Evolutionary conservation across 1,140 invertebrate species (phyloP), one percentile per base, ranked within the genome.

Genomic region (Drosophila eugracilis): DNA sequence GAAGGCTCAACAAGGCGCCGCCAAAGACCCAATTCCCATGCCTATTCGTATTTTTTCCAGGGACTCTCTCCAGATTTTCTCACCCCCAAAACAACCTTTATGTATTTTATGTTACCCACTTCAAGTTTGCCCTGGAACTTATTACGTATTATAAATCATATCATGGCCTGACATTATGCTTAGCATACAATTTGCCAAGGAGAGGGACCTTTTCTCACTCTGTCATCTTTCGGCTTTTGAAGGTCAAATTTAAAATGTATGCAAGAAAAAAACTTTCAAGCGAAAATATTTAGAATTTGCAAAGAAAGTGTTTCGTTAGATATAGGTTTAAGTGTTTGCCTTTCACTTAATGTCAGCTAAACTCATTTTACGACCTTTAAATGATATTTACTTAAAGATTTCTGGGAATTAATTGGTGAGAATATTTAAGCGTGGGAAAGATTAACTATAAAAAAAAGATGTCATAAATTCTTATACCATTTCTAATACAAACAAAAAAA

Each of bases 81-180:
- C 3, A 7, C 42, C 7, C 14, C n/a, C n/a, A 7, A 12, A 30
- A 10, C 47, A 28, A 67, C 76, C 76, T 76, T 75, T 60, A 65
- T 76, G 41, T 85, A 73, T 86, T 86, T 80, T 67, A 75, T 57
- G 59, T 69, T 67, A 59, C 78, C 75, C 69, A 74, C 79, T 75
- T 84, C 49, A 74, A 65, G 75, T 77, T 77, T 70, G 81, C 59
- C 54, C 71, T 77, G 66, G 77, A 85, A 86, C 75, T 85, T 86
- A 86, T 86, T 86, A 86, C 72, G 76, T 76, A 85, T 85, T 85
- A 85, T 85, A 85, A 85, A 85, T 85, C 81, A 85, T 85, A 86
- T 85, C 76, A 80, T 74, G 81, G 67, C 81, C 67, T 77, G 72
- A 70, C 81, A 85, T 85, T 85, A 81, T 85, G 73, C 81, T 77